Percentiles rank a stretch among this genome's conserved stretches.
These are phyloP conservation scores for Meta bourneti DNA, from an alignment of 2,888 invertebrate species.

Conservation along the genomic window DNA sequence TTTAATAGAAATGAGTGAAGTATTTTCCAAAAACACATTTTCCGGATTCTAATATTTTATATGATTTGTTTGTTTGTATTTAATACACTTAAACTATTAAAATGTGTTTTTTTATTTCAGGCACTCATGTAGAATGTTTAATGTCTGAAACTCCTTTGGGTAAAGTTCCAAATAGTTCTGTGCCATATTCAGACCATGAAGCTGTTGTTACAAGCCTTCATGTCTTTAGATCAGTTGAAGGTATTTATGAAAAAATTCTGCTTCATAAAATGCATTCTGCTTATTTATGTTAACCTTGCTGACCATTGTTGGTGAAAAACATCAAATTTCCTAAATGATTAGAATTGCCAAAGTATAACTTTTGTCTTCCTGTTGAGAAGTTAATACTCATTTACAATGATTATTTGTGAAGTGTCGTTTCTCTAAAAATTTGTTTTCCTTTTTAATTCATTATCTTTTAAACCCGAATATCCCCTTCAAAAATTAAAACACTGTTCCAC, in stretches of 20 bases:
- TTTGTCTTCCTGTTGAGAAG: too few species aligned
- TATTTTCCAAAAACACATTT: too few species aligned
- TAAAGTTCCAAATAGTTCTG: constrained; percentile 84
- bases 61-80: not conserved
- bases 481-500: too few species aligned
- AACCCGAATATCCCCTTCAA: too few species aligned
- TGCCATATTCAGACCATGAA: constrained; percentile 88
- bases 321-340: too few species aligned
- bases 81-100: not conserved
- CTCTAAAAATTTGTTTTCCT: too few species aligned
- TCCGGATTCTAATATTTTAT: not conserved
- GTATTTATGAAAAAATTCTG: not conserved
- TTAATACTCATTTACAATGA: too few species aligned
- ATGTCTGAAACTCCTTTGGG: constrained; percentile 85
- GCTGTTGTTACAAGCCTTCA: constrained; percentile 86
- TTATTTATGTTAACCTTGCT: not conserved
- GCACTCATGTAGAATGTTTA: constrained; percentile 75
- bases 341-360: too few species aligned
- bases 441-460: too few species aligned
- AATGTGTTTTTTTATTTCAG: constrained; percentile 52
- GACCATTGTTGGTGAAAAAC: not conserved
- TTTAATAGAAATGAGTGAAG: too few species aligned
- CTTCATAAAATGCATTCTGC: not conserved
- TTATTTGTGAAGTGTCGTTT: too few species aligned
- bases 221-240: constrained; percentile 73